These are phyloP conservation scores for Chydorus sphaericus DNA, from an alignment of 2,888 invertebrate species.

Conservation along the genomic window DNA sequence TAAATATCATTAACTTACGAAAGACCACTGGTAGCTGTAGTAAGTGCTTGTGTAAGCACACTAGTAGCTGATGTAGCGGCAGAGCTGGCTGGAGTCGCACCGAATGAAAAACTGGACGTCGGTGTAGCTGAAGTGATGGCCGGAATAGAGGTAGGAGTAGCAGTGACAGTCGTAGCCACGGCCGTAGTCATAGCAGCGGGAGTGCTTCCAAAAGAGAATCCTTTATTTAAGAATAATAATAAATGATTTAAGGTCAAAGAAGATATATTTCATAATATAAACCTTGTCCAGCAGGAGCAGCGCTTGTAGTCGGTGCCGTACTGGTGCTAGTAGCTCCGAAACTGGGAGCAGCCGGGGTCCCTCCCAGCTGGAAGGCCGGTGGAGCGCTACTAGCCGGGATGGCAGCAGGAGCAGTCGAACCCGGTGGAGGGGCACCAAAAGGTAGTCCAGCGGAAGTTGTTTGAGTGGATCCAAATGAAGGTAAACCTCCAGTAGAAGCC, in stretches of 20 bases:
- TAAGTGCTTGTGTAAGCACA: background rate
- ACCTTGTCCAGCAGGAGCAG: background rate
- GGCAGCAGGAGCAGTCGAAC: background rate
- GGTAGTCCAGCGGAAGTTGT: background rate
- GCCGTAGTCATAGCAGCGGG: constrained; percentile 14
- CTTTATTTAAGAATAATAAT: background rate
- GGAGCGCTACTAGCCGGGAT: background rate
- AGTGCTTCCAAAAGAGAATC: constrained; percentile 11
- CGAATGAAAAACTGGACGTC: constrained; percentile 15
- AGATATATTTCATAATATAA: background rate
- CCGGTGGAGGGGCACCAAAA: constrained; percentile 4
- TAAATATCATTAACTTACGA: background rate
- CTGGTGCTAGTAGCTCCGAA: too few species aligned
- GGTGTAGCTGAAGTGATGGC: constrained; percentile 20
- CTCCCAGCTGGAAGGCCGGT: background rate
- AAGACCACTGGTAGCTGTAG: background rate
- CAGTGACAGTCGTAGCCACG: constrained; percentile 15
- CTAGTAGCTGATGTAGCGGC: constrained; percentile 11
- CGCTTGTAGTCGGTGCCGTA: background rate
- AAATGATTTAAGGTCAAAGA: background rate
- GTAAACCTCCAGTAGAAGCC: background rate
- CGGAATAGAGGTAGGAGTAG: constrained; percentile 14
- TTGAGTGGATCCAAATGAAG: background rate
- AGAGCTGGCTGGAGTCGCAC: constrained; percentile 12
- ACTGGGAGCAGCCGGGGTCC: background rate